Conservation (phyloP, 2,797 vertebrate genomes). For the Mareca penelope region DNA sequence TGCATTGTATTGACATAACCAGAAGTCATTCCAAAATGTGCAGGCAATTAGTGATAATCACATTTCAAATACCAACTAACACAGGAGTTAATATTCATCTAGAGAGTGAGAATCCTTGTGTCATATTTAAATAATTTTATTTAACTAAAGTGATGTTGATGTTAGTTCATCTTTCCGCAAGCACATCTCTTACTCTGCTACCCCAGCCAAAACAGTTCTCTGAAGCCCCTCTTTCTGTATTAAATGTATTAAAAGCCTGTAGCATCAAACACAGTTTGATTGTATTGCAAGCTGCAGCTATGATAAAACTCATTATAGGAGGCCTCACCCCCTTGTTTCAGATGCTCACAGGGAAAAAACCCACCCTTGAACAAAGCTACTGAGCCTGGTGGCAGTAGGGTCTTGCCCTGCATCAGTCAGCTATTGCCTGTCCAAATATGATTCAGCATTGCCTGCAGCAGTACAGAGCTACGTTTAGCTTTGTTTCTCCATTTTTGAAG, state of each 20-base stretch:
- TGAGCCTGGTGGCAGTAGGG: background rate
- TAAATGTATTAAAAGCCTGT: background rate
- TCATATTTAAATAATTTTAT: slow-evolving; percentile 31
- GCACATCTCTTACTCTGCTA: background rate
- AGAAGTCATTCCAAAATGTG: slow-evolving; percentile 7
- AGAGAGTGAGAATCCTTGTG: background rate
- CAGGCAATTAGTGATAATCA: slow-evolving; percentile 27
- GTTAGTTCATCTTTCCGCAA: slow-evolving; percentile 5
- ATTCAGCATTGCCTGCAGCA: background rate
- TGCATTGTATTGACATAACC: slow-evolving; percentile 5
- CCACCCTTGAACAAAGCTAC: background rate
- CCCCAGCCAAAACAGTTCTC: background rate
- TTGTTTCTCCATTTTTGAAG: background rate
- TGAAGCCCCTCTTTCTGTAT: background rate
- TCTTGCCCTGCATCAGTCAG: background rate
- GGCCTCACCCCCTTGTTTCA: background rate
- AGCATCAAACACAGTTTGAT: background rate
- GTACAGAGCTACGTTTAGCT: background rate
- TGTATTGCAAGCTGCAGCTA: background rate
- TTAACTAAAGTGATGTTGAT: slow-evolving; percentile 31
- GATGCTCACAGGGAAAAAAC: background rate
- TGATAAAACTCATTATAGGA: rapidly evolving
- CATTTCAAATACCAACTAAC: slow-evolving; percentile 28
- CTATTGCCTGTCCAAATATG: background rate
- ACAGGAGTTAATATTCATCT: slow-evolving; percentile 25